Evolutionary conservation across 2,888 invertebrate species (phyloP).

Genomic region (Morpho deidamia): DNA sequence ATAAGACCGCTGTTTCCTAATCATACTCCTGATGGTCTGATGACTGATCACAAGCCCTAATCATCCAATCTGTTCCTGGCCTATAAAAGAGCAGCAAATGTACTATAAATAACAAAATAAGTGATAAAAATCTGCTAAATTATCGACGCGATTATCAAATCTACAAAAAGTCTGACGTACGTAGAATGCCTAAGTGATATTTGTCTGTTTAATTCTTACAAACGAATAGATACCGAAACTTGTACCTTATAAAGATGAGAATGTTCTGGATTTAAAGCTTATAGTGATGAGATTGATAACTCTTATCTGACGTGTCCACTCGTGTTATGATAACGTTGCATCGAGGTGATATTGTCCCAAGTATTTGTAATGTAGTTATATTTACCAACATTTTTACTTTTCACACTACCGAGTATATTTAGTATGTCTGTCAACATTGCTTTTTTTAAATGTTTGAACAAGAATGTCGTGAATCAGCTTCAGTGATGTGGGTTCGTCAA

Average conservation of each 20-base stretch:
- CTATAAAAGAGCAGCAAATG: no score
- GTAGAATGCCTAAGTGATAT: neutral
- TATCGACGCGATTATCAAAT: no score
- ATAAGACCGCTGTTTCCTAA: no score
- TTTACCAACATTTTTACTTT: neutral
- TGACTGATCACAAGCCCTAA: no score
- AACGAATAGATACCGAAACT: neutral
- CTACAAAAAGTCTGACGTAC: no score
- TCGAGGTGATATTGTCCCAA: constrained; percentile 3
- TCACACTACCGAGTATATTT: neutral
- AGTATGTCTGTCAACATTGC: neutral
- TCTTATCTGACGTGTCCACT: constrained; percentile 11
- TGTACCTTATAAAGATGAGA: neutral
- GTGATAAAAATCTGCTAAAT: no score
- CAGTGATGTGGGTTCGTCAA: neutral
- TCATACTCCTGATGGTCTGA: no score
- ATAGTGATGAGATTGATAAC: constrained; percentile 8
- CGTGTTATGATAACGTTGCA: constrained; percentile 7
- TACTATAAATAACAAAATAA: no score
- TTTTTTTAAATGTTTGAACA: neutral
- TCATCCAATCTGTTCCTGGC: no score
- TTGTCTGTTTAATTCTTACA: neutral
- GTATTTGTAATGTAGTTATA: neutral
- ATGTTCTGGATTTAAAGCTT: neutral
- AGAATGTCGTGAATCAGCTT: constrained; percentile 5